Conservation (phyloP, 2,797 vertebrate species). For the Orestias chungarensis region DNA sequence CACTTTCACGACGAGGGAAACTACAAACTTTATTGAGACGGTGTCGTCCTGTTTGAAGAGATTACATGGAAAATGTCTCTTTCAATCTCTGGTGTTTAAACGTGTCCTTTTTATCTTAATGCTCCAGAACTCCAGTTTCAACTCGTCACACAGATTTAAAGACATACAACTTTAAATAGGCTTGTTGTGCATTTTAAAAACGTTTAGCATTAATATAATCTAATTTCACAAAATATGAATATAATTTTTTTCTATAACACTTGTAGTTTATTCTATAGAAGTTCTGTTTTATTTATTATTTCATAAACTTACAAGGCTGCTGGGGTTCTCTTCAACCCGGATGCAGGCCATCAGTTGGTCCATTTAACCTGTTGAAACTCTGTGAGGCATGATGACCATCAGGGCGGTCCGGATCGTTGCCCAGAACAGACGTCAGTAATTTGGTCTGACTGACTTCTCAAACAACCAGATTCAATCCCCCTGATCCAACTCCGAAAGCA, state of each 20-base stretch:
- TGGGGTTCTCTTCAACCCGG: slow-evolving; percentile 63
- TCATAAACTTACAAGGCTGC: slow-evolving; percentile 13
- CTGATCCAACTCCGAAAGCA: slow-evolving; percentile 49
- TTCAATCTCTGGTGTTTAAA: not conserved
- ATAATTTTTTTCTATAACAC: too few relatives aligned
- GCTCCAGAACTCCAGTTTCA: not conserved
- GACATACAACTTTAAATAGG: not conserved
- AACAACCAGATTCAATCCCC: slow-evolving; percentile 65
- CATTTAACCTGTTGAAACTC: slow-evolving; percentile 67
- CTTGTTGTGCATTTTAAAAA: too few relatives aligned
- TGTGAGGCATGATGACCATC: slow-evolving; percentile 65
- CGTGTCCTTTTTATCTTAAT: not conserved
- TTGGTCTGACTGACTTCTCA: slow-evolving; percentile 68
- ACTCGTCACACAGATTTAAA: not conserved
- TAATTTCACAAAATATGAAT: too few relatives aligned
- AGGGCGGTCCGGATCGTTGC: slow-evolving; percentile 49
- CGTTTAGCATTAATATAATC: too few relatives aligned
- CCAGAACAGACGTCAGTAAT: slow-evolving; percentile 63
- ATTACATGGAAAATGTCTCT: not conserved
- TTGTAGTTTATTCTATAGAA: too few relatives aligned
- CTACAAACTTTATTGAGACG: too few relatives aligned
- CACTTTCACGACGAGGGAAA: not conserved
- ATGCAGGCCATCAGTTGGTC: slow-evolving; percentile 64
- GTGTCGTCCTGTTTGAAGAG: not conserved
- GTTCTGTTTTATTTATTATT: too few relatives aligned